Evolutionary conservation across 2,888 invertebrate genomes (phyloP).

Genomic region (Apodemia mormo): DNA sequence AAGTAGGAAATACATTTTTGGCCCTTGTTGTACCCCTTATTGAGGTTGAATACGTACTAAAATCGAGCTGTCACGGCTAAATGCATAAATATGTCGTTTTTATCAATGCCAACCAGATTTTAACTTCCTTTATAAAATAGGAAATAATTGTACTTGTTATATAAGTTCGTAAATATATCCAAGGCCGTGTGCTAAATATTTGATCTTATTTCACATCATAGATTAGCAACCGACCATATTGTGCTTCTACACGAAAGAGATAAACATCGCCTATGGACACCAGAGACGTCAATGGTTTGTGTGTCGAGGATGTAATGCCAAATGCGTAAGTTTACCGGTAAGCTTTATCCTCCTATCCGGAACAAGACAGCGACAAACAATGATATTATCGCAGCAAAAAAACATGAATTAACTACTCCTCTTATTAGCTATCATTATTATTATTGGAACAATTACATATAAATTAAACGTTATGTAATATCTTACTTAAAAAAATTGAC

Average conservation of each 20-base stretch:
- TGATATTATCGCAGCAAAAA: too few species aligned
- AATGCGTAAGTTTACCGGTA: too few species aligned
- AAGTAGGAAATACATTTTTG: neutral
- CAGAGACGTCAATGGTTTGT: too few species aligned
- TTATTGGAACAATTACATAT: too few species aligned
- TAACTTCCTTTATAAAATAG: constrained; percentile 15
- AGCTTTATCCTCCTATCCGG: too few species aligned
- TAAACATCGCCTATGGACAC: too few species aligned
- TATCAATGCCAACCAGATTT: constrained; percentile 13
- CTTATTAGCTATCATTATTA: too few species aligned
- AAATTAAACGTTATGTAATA: too few species aligned
- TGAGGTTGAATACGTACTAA: constrained; percentile 6
- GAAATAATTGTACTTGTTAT: constrained; percentile 4
- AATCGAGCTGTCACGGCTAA: constrained; percentile 9
- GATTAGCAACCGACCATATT: neutral
- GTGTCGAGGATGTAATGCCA: too few species aligned
- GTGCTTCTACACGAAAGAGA: neutral
- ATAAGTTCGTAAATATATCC: constrained; percentile 5
- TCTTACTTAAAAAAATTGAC: too few species aligned
- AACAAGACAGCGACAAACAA: too few species aligned
- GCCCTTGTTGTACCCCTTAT: neutral
- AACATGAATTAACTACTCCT: too few species aligned
- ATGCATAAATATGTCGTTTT: constrained; percentile 17
- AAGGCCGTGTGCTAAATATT: constrained; percentile 1
- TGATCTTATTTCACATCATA: neutral